Evolutionary conservation across 2,113 vertebrate species (phyloP).

Genomic region (Tragelaphus strepsiceros): DNA sequence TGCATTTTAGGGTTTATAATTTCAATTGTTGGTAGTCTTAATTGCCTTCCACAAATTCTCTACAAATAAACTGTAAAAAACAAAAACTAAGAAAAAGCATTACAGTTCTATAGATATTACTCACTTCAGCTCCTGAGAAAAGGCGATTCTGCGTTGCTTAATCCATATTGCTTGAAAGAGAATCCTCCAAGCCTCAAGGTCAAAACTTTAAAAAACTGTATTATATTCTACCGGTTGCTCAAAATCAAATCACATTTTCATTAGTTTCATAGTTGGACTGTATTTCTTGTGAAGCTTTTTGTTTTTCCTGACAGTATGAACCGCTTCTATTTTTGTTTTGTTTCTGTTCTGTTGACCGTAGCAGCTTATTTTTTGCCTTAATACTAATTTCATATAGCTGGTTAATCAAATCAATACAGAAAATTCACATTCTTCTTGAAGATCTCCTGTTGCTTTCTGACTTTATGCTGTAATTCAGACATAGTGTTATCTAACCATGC

Average conservation of each 20-base stretch:
- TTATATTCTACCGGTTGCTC: background rate
- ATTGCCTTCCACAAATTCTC: background rate
- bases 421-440: background rate
- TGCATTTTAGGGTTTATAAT: background rate
- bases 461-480: background rate
- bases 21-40: background rate
- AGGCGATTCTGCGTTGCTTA: background rate
- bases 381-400: background rate
- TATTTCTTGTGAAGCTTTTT: background rate
- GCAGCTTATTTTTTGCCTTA: slow-evolving; percentile 7
- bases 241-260: slow-evolving; percentile 11
- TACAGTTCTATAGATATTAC: background rate
- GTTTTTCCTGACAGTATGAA: background rate
- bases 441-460: background rate
- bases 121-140: background rate
- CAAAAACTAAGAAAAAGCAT: background rate
- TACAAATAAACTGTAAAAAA: background rate
- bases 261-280: background rate
- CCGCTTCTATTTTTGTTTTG: background rate
- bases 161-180: background rate
- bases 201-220: background rate
- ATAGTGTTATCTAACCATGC: background rate
- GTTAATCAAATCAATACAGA: slow-evolving; percentile 29
- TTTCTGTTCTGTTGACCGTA: background rate
- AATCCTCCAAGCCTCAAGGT: background rate